Evolutionary conservation across 2,888 invertebrate species (phyloP).

Genomic region (Rhaphigaster nebulosa): DNA sequence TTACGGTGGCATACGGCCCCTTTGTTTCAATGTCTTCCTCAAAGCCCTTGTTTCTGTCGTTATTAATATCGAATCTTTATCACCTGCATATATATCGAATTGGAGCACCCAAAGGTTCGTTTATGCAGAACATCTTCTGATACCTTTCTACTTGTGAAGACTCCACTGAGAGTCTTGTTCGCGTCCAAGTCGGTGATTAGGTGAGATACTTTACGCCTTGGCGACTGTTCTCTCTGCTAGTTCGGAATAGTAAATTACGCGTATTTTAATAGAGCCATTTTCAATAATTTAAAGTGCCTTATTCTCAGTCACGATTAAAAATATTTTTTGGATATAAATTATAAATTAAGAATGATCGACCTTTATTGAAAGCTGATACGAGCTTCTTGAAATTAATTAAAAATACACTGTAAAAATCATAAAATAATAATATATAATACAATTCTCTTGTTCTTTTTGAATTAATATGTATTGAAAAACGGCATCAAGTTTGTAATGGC

Average conservation of each 20-base stretch:
- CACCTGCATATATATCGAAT: neutral
- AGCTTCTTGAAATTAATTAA: no score
- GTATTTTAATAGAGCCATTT: neutral
- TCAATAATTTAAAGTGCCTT: neutral
- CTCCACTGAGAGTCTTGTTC: neutral
- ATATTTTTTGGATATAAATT: no score
- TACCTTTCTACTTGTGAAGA: neutral
- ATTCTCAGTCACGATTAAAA: no score
- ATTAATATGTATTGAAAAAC: no score
- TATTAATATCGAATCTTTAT: constrained; percentile 11
- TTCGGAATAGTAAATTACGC: neutral
- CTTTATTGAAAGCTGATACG: no score
- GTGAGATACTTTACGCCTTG: constrained; percentile 3
- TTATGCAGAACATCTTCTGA: constrained; percentile 2
- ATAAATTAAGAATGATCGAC: no score
- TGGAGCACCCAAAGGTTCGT: neutral
- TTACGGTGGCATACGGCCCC: neutral
- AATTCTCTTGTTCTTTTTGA: no score
- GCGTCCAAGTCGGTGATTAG: neutral
- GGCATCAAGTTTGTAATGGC: no score
- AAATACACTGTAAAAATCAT: no score
- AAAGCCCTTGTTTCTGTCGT: constrained; percentile 10
- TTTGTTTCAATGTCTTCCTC: neutral
- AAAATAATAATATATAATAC: no score
- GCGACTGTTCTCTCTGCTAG: neutral